Evolutionary conservation across 2,113 vertebrate genomes (phyloP).

Genomic region (Sula dactylatra): DNA sequence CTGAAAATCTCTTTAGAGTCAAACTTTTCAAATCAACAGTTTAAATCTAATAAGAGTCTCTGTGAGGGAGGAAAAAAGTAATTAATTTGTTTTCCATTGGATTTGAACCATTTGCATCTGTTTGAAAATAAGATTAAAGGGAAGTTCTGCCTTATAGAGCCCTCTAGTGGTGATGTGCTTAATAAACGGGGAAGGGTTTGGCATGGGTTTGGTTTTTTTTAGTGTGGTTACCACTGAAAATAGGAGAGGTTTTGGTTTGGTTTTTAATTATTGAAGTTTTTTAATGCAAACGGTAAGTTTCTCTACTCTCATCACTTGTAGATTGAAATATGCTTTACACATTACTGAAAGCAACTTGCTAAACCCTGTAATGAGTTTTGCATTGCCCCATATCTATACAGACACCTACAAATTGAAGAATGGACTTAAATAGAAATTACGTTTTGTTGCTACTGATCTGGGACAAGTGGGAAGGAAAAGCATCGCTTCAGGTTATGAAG

Average conservation of each 20-base stretch:
- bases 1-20: not conserved
- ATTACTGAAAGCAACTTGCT: not conserved
- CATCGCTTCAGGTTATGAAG: not conserved
- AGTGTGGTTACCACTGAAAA: not conserved
- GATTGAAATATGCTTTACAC: not conserved
- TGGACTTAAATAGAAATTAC: not conserved
- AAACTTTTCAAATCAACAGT: not conserved
- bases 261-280: not conserved
- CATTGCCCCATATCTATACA: not conserved
- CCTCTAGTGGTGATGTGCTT: not conserved
- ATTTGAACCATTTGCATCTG: fast-evolving
- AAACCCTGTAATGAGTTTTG: not conserved
- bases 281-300: not conserved
- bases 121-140: not conserved
- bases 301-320: not conserved
- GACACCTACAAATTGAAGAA: not conserved
- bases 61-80: not conserved
- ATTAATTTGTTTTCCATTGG: not conserved
- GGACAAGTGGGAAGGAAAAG: not conserved
- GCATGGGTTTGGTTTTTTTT: not conserved
- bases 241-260: not conserved
- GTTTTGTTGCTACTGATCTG: not conserved
- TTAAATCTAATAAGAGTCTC: not conserved
- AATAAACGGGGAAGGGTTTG: not conserved
- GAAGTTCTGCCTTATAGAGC: not conserved